Evolutionary conservation across 1,140 invertebrate species (phyloP), one percentile per base, ranked within the genome.

Genomic region (Vollenhovia emeryi): DNA sequence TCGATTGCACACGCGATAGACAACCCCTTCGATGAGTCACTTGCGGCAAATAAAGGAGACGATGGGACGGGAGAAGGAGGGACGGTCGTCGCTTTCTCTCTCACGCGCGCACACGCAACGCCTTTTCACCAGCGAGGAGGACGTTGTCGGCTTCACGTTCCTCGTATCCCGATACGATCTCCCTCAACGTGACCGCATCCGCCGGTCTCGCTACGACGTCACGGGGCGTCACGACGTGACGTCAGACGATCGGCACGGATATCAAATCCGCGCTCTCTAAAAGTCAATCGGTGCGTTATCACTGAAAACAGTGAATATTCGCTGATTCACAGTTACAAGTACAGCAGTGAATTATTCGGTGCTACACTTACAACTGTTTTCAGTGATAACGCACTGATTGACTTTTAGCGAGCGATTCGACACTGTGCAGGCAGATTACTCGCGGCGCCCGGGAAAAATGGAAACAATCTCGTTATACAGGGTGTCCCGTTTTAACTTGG

Each of bases 11-110:
- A 85, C 86, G 71, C 83, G 85, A 91, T 90, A 90, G 88, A 57
- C 76, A 87, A 84, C 84, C 88, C 86, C 85, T 85, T 79, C 59
- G 79, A 79, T 91, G 90, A 91, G 87, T 91, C 90, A 91, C 85
- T 82, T 48, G 62, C 52, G 13, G 59, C 69, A 89, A 90, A 91
- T 87, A 87, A 80, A 80, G 71, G 80, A 83, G 78, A 30, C 73
- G 78, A 7, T 18, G 13, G 36, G 60, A 62, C n/a, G 11, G 60
- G 27, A 59, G 13, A 62, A 27, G 27, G 55, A 30, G 13, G 24
- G 24, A 57, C 36, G 21, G 69, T 6, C 24, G 15, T 33, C 11
- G 24, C 40, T 69, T 27, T 43, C 40, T 24, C 24, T 36, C n/a
- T n/a, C 40, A 43, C 21, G 4, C 15, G 13, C 24, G 64, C 48